Evolutionary conservation across 2,113 vertebrate genomes (phyloP).

Genomic region (Ivindomyrus marchei): DNA sequence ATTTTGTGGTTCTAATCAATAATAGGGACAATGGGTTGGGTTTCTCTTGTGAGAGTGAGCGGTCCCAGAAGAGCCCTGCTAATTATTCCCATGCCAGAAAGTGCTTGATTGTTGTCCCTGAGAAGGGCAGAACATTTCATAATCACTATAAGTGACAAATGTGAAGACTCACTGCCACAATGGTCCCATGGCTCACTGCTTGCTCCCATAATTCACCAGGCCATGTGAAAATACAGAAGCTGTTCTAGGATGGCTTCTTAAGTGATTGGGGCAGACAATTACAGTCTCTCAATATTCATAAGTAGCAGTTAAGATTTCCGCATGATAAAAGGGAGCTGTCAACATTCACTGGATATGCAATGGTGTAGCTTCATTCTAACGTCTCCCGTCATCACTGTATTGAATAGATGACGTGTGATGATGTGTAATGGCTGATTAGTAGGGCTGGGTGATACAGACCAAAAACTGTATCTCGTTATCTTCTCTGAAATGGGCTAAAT

Average conservation of each 20-base stretch:
- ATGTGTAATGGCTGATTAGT: not conserved
- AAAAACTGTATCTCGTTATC: not conserved
- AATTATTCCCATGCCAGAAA: not conserved
- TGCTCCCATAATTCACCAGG: not conserved
- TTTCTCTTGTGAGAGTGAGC: not conserved
- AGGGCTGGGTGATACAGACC: not conserved
- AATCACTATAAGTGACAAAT: not conserved
- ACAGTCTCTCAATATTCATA: not conserved
- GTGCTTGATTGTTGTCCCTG: not conserved
- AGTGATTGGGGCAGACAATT: not conserved
- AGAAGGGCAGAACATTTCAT: not conserved
- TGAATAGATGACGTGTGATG: not conserved
- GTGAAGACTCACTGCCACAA: not conserved
- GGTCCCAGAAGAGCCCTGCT: not conserved
- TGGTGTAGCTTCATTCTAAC: not conserved
- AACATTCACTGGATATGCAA: not conserved
- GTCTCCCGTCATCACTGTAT: not conserved
- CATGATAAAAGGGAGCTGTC: not conserved
- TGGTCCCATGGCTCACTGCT: not conserved
- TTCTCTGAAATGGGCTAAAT: not conserved
- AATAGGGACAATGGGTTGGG: not conserved
- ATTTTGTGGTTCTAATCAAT: not conserved
- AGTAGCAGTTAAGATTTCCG: not conserved
- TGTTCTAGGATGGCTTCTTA: not conserved
- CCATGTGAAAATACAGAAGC: not conserved